phyloP scores from a whole-genome alignment of 2,797 vertebrate genomes.

The Pseudocheirus occidentalis region DNA sequence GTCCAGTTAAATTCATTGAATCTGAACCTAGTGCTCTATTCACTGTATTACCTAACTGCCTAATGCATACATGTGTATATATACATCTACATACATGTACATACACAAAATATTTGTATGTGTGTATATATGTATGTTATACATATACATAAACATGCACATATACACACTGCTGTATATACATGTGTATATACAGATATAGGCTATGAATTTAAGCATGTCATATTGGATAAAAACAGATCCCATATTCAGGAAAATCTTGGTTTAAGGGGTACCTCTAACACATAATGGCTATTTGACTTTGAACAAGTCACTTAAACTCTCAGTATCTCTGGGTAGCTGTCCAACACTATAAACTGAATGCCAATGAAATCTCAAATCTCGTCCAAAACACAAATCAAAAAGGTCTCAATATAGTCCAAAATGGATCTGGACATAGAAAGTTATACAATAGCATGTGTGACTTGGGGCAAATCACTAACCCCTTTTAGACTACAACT shows the following conservation, averaged over 20 bases:
- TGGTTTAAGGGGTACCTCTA: not conserved
- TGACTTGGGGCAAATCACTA: not conserved
- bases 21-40: not conserved
- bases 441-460: not conserved
- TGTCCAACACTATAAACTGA: not conserved
- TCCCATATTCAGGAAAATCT: not conserved
- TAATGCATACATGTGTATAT: not conserved
- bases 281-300: not conserved
- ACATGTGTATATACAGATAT: not conserved
- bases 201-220: not conserved
- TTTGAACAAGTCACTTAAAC: not conserved
- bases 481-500: not conserved
- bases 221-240: not conserved
- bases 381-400: not conserved
- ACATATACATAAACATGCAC: not conserved
- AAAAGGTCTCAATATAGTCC: not conserved
- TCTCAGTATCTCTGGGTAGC: not conserved
- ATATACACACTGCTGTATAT: not conserved
- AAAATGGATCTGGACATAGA: not conserved
- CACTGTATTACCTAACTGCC: not conserved
- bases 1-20: not conserved
- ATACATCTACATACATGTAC: not conserved
- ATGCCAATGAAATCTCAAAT: not conserved
- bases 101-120: too few species aligned
- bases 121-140: not conserved